Evolutionary conservation across 2,113 vertebrate species (phyloP).

Genomic region (Zapornia atra): DNA sequence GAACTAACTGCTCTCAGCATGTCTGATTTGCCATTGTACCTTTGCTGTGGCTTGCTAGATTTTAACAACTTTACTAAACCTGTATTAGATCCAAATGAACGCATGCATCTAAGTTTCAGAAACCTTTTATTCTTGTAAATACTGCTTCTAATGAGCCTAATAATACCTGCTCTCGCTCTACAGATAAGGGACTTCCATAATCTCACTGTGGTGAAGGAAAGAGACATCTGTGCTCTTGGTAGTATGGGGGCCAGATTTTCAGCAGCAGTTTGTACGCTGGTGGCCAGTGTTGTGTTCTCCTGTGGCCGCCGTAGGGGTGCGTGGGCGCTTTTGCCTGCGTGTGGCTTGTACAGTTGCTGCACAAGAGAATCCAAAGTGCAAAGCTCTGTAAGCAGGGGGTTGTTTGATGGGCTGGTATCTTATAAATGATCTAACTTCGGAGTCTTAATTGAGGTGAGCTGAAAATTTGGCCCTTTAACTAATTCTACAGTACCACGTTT

Average conservation of each 20-base stretch:
- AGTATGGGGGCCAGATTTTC: constrained; percentile 28
- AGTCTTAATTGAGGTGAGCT: background rate
- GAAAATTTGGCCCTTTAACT: constrained; percentile 29
- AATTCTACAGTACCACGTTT: background rate
- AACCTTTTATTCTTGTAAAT: background rate
- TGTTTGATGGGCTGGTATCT: background rate
- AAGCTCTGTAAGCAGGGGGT: background rate
- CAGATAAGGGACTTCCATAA: background rate
- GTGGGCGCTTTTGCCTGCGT: background rate
- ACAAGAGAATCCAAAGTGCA: background rate
- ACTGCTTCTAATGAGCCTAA: constrained; percentile 3
- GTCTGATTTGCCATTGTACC: constrained; percentile 57
- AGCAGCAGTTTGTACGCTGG: background rate
- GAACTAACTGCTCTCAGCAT: constrained; percentile 77
- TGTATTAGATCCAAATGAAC: background rate
- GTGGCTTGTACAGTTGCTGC: background rate
- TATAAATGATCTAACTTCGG: rapidly evolving
- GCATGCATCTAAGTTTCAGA: constrained; percentile 3
- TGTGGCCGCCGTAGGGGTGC: background rate
- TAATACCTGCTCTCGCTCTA: background rate
- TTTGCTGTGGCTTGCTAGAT: constrained; percentile 32
- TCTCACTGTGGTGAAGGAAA: background rate
- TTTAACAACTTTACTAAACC: constrained; percentile 20
- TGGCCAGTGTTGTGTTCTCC: background rate
- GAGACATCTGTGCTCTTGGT: background rate